Evolutionary conservation across 2,797 vertebrate species (phyloP).

Genomic region (Hoplostethus atlanticus): DNA sequence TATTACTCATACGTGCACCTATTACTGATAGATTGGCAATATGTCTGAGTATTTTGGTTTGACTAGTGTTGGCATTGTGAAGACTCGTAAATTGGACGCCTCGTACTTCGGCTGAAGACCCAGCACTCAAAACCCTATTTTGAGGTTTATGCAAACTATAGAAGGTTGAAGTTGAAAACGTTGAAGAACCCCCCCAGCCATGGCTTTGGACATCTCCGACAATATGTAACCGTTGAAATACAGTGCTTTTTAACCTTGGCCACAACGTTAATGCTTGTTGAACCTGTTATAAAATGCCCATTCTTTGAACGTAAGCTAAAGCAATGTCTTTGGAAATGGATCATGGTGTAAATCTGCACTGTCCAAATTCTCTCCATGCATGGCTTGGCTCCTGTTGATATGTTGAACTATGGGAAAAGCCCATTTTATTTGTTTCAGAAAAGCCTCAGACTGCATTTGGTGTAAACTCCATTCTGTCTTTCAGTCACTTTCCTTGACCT

Average conservation of each 20-base stretch:
- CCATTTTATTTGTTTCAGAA: background rate
- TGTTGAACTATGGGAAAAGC: background rate
- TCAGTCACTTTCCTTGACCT: slow-evolving; percentile 5
- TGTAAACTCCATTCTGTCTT: background rate
- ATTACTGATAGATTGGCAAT: slow-evolving; percentile 22
- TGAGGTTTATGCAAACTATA: background rate
- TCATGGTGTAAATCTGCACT: background rate
- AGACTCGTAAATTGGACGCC: background rate
- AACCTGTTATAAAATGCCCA: background rate
- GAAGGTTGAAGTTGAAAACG: background rate
- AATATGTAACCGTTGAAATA: too few species aligned
- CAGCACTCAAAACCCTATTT: background rate
- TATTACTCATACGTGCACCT: slow-evolving; percentile 17
- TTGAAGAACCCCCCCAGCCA: background rate
- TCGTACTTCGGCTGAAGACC: background rate
- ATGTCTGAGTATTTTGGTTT: slow-evolving; percentile 18
- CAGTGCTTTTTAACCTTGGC: background rate
- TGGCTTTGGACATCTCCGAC: background rate
- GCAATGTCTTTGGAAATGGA: background rate
- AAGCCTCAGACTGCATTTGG: background rate
- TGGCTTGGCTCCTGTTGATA: background rate
- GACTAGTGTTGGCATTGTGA: slow-evolving; percentile 3
- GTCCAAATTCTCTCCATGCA: background rate
- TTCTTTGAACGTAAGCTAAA: background rate
- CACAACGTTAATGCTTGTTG: background rate